Base-by-base conservation (phyloP, 2,797 vertebrate species). In the Pseudopleuronectes americanus region DNA sequence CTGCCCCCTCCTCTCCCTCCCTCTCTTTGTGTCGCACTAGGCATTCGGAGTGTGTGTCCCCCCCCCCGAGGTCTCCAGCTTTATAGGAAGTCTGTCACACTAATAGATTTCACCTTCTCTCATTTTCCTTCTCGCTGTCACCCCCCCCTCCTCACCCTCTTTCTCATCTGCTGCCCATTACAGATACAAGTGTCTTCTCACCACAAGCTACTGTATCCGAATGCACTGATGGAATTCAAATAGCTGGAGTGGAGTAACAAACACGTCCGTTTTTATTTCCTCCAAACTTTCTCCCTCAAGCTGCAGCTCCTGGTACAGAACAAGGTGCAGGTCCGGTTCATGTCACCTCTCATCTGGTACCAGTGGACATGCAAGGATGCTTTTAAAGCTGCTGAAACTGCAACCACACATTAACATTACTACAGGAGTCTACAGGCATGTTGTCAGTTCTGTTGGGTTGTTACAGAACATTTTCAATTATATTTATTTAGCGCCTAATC, bases 21-120 rank as follows among this genome's bases (percentile, higher is more conserved):
- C 51, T 38, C 57, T 66, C 55, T 63, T 57, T 21, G 65, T 74
- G 62, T 71, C 68, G 66, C 51, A 2, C 77, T 65, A 28, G 89
- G 80, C 64, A 56, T 76, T 83, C 62, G 21, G 57, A 79, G 75
- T 51, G 57, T 19, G 54, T 84, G 33, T 28, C 26, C 36, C 9
- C 36, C 36, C 36, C 36, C 36, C 36, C 66, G 86, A 85, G 79
- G 72, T 82, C 56, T 81, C 67, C 8, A 1, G 77, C 77, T 89
- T 85, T 80, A 78, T 77, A 74, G 73, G 71, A 81, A 83, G 69
- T 68, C 80, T 85, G 81, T 87, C 88, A 86, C 82, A 74, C 72
- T 87, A 90, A 93, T 82, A 90, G 83, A 90, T 90, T 92, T 89
- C 81, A 82, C 81, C 81, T 86, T 74, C 71, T 77, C 76, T 87